These are phyloP conservation scores for Cheilosia vernalis DNA, from an alignment of 2,888 invertebrate species.

Conservation along the genomic window DNA sequence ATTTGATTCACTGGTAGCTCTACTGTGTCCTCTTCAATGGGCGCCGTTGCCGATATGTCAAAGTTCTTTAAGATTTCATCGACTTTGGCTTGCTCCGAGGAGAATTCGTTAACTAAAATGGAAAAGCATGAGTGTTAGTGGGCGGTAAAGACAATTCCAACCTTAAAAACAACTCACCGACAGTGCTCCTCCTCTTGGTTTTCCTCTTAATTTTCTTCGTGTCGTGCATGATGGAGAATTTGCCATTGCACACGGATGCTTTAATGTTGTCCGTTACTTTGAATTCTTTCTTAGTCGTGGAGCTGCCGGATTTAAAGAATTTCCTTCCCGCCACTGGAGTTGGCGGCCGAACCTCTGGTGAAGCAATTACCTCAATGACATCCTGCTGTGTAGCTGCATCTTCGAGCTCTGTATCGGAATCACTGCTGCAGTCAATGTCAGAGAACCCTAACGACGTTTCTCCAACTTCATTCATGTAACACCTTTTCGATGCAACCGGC, in stretches of 20 bases:
- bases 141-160: neutral
- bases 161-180: conserved; percentile 39
- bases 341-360: conserved; percentile 23
- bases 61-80: conserved; percentile 81
- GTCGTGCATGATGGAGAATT: conserved; percentile 78
- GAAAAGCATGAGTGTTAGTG: neutral
- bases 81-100: conserved; percentile 81
- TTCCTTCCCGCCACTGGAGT: conserved; percentile 77
- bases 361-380: conserved; percentile 51
- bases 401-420: conserved; percentile 65
- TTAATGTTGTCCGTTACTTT: conserved; percentile 80
- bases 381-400: conserved; percentile 72
- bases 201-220: conserved; percentile 75
- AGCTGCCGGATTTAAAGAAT: conserved; percentile 81
- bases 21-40: conserved; percentile 32
- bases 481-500: conserved; percentile 77
- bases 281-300: conserved; percentile 80
- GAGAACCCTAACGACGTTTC: conserved; percentile 64
- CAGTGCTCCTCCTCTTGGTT: conserved; percentile 70
- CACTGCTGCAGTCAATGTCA: conserved; percentile 50
- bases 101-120: conserved; percentile 78
- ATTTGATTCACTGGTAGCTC: neutral
- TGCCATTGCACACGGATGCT: conserved; percentile 80
- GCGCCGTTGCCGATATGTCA: conserved; percentile 77
- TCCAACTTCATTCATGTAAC: conserved; percentile 52